Evolutionary conservation across 2,888 invertebrate species (phyloP).

Genomic region (Chymomyza fuscimana): DNA sequence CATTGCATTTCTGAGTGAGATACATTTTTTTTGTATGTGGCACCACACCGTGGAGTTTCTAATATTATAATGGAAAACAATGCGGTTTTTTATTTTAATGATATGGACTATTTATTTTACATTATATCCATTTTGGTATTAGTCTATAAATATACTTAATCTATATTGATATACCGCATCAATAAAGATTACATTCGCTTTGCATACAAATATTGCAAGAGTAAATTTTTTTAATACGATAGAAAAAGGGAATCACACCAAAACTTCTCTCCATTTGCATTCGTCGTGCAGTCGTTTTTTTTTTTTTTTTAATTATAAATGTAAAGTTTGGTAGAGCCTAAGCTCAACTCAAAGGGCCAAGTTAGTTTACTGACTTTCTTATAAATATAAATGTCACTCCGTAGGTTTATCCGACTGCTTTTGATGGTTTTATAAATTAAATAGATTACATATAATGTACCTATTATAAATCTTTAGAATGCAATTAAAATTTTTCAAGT

Average conservation of each 20-base stretch:
- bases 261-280: not conserved
- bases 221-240: not conserved
- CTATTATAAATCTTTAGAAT: no score
- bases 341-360: not conserved
- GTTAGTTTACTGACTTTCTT: no score
- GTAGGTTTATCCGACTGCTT: no score
- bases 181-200: slow-evolving; percentile 4
- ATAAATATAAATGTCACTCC: no score
- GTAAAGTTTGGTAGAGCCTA: not conserved
- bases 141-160: not conserved
- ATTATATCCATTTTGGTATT: not conserved
- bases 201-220: not conserved
- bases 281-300: not conserved
- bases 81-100: slow-evolving; percentile 12
- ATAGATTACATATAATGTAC: no score
- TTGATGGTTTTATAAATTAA: no score
- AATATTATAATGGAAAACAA: not conserved
- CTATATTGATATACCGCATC: not conserved
- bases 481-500: no score
- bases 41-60: not conserved
- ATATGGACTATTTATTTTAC: slow-evolving; percentile 22
- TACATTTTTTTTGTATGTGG: not conserved
- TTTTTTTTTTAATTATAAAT: not conserved
- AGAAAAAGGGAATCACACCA: not conserved
- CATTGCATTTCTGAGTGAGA: no score